A percentile compares a stretch with the other conserved stretches of the same genome.
These are phyloP conservation scores for Galeopsomyia nigrocyanea DNA, from an alignment of 2,888 invertebrate species.

Conservation along the genomic window DNA sequence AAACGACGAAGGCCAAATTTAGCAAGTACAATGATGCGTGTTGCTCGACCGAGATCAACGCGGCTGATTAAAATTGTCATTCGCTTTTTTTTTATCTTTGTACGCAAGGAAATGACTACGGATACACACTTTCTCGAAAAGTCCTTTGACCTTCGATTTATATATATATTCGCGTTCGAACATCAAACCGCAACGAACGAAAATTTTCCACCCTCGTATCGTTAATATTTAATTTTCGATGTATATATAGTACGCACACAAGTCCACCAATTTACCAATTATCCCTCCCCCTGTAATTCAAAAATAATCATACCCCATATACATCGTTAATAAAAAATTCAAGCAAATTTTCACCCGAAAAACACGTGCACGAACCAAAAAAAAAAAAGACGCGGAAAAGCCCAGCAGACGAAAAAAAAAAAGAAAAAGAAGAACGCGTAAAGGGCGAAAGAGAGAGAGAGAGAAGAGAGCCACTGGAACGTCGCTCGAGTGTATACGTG, in stretches of 20 bases:
- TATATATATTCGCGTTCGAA: no score
- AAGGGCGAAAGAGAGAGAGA: constrained; percentile 47
- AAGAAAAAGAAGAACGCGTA: constrained; percentile 47
- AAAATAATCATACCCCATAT: no score
- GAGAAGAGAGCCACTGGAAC: constrained; percentile 49
- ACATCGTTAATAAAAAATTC: background rate
- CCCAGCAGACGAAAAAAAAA: constrained; percentile 14
- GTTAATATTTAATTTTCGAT: no score
- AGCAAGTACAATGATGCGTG: constrained; percentile 39
- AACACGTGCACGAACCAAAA: background rate
- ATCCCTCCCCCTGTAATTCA: no score
- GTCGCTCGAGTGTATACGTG: constrained; percentile 10
- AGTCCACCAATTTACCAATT: no score
- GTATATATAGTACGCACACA: no score
- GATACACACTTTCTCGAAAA: no score
- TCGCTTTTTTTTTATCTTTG: constrained; percentile 4
- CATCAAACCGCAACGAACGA: no score
- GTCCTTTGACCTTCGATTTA: no score
- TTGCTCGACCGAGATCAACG: constrained; percentile 31
- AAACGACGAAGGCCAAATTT: constrained; percentile 37
- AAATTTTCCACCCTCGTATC: no score
- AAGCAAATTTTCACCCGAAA: background rate
- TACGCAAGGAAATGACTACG: background rate
- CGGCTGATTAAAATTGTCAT: constrained; percentile 32
- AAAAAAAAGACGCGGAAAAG: constrained; percentile 36